Percentiles rank a stretch among this genome's conserved stretches.
These are phyloP conservation scores for Ciconia boyciana DNA, from an alignment of 2,113 vertebrate species.

Conservation along the genomic window DNA sequence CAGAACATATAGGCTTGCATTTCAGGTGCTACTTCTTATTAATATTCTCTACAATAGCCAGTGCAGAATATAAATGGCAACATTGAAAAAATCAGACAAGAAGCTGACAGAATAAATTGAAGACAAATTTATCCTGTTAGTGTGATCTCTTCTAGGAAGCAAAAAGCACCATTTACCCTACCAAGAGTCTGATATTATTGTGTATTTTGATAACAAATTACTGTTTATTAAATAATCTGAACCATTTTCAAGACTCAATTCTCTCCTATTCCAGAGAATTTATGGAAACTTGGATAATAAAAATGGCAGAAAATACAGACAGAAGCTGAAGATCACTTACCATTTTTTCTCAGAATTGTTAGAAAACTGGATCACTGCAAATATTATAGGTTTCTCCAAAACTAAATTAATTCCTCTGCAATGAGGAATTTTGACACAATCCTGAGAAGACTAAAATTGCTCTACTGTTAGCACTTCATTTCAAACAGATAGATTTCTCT, in stretches of 20 bases:
- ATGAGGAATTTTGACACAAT: not conserved
- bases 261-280: not conserved
- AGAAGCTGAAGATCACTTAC: not conserved
- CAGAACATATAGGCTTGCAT: not conserved
- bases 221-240: not conserved
- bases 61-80: not conserved
- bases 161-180: not conserved
- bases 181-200: not conserved
- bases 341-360: not conserved
- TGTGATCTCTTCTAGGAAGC: not conserved
- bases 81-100: not conserved
- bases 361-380: not conserved
- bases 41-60: not conserved
- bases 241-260: not conserved
- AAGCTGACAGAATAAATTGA: not conserved
- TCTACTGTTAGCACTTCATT: not conserved
- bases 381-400: not conserved
- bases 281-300: not conserved
- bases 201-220: not conserved
- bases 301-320: not conserved
- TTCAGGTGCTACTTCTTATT: slow-evolving; percentile 1
- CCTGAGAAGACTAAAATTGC: not conserved
- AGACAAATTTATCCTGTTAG: not conserved
- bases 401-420: not conserved
- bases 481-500: not conserved